phyloP scores from a whole-genome alignment of 2,797 vertebrate species.

The Thamnophis elegans region DNA sequence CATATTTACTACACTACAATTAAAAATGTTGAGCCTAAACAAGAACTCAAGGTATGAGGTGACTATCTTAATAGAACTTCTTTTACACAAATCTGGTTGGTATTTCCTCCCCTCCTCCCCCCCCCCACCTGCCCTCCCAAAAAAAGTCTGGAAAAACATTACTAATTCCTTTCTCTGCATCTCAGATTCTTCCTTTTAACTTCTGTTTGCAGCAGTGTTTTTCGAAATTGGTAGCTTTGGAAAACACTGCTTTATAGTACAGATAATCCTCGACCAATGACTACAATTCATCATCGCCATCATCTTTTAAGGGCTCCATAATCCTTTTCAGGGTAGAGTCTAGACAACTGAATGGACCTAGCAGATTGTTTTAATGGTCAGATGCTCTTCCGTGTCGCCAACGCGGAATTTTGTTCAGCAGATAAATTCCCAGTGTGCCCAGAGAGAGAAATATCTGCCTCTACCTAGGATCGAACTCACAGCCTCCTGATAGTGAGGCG shows the following conservation, averaged over 20 bases:
- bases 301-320: too few species aligned
- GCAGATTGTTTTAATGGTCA: too few species aligned
- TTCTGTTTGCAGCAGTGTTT: not conserved
- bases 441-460: too few species aligned
- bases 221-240: not conserved
- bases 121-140: accelerated
- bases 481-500: too few species aligned
- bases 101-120: not conserved
- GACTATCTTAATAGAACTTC: accelerated
- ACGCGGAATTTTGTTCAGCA: too few species aligned
- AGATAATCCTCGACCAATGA: not conserved
- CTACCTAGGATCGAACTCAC: too few species aligned
- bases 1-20: constrained; percentile 98
- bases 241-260: not conserved
- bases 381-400: too few species aligned
- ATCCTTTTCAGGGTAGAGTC: too few species aligned
- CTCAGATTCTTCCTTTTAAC: not conserved
- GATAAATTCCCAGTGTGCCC: too few species aligned
- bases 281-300: too few species aligned
- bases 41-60: constrained; percentile 89
- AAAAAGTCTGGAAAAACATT: constrained; percentile 3
- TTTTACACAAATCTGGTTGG: not conserved
- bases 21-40: constrained; percentile 96
- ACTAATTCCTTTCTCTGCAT: not conserved
- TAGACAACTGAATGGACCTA: too few species aligned